Evolutionary conservation across 2,888 invertebrate genomes (phyloP).

Genomic region (Ceramica pisi): DNA sequence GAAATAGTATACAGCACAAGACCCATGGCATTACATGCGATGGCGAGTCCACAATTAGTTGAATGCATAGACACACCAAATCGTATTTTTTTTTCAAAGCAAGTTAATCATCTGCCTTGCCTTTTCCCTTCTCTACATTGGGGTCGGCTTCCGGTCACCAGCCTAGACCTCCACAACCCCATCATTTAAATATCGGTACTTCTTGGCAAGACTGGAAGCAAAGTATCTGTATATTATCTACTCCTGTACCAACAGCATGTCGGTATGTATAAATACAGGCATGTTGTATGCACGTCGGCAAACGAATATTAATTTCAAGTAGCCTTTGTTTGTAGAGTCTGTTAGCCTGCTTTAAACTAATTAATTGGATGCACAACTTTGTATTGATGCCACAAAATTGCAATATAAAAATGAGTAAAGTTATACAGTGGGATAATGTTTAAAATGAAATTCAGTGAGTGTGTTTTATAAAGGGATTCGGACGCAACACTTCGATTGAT

Average conservation of each 20-base stretch:
- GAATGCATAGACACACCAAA: not conserved
- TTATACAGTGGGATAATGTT: not conserved
- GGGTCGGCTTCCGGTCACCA: no score
- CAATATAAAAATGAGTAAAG: not conserved
- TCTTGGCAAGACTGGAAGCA: no score
- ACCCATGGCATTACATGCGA: not conserved
- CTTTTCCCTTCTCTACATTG: no score
- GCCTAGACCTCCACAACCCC: no score
- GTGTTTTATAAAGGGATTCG: no score
- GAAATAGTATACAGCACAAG: not conserved
- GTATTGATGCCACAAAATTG: slow-evolving; percentile 13
- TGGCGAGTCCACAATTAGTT: not conserved
- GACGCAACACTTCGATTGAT: no score
- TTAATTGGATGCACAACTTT: slow-evolving; percentile 28
- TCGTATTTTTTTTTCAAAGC: no score
- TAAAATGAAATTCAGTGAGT: not conserved
- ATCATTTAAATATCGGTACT: no score
- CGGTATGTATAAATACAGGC: slow-evolving; percentile 4
- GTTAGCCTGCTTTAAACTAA: slow-evolving; percentile 32
- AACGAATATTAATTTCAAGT: slow-evolving; percentile 53
- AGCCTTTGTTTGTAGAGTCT: slow-evolving; percentile 34
- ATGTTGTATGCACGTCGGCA: slow-evolving; percentile 14
- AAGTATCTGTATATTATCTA: not conserved
- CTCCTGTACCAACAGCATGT: slow-evolving; percentile 8
- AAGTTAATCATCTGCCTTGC: no score